A percentile compares a stretch with the other conserved stretches of the same genome.
phyloP scores from a whole-genome alignment of 2,113 vertebrate genomes.

The Egretta garzetta region DNA sequence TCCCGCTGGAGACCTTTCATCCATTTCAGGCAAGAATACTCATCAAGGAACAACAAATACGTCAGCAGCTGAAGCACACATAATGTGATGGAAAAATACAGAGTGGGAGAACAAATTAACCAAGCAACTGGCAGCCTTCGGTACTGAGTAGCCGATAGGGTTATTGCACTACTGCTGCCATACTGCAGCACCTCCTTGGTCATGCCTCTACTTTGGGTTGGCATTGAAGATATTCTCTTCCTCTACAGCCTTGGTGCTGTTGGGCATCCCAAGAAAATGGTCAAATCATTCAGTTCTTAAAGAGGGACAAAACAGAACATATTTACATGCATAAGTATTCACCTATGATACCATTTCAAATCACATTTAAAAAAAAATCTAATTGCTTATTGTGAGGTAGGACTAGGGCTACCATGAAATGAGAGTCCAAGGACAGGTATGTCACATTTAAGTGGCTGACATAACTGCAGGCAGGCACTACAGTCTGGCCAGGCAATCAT shows the following conservation, averaged over 20 bases:
- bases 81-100: background rate
- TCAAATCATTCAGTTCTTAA: background rate
- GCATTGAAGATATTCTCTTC: background rate
- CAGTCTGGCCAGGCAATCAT: background rate
- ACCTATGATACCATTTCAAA: background rate
- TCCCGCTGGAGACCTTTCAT: background rate
- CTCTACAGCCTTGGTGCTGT: background rate
- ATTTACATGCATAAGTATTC: background rate
- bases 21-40: background rate
- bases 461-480: background rate
- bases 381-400: background rate
- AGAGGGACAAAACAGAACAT: background rate
- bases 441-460: fast-evolving
- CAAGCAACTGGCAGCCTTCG: background rate
- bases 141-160: background rate
- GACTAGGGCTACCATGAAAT: background rate
- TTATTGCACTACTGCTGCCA: background rate
- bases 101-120: background rate
- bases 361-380: background rate
- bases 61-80: background rate
- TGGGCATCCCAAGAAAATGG: background rate
- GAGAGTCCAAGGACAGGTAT: background rate
- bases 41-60: background rate
- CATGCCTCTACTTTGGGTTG: fast-evolving
- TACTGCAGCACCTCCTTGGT: background rate